These are phyloP conservation scores for Marmota monax DNA, from an alignment of 2,113 vertebrate species.

Conservation along the genomic window DNA sequence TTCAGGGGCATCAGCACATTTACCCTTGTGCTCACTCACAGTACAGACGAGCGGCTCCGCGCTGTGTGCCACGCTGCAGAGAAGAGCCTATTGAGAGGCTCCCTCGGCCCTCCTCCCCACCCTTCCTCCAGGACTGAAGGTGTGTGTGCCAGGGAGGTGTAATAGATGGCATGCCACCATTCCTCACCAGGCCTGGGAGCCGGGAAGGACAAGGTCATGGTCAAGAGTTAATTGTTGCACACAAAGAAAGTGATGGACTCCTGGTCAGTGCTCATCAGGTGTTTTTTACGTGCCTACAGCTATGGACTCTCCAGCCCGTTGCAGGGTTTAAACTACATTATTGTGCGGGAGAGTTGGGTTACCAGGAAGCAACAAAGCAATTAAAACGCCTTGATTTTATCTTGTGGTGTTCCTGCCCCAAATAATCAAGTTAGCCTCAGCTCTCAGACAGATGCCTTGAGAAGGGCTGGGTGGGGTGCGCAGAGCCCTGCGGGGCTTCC, in stretches of 20 bases:
- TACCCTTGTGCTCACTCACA: neutral
- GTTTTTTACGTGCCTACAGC: neutral
- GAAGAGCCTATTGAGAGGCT: neutral
- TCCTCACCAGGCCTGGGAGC: neutral
- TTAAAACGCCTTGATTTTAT: constrained; percentile 42
- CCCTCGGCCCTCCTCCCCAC: neutral
- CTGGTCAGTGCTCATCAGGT: neutral
- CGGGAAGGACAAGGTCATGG: neutral
- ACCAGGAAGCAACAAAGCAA: constrained; percentile 45
- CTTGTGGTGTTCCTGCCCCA: constrained; percentile 4
- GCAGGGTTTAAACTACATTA: neutral
- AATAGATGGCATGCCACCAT: too few species aligned
- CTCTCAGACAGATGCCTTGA: neutral
- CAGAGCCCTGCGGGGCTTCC: too few species aligned
- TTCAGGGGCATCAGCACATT: neutral
- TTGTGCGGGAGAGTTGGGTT: neutral
- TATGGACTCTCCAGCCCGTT: neutral
- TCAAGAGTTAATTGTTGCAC: neutral
- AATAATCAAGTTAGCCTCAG: constrained; percentile 22
- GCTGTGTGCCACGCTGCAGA: neutral
- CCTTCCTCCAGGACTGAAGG: neutral
- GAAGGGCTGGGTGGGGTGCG: neutral
- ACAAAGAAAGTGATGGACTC: neutral
- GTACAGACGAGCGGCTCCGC: neutral
- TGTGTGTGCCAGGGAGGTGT: too few species aligned